Conservation (phyloP, 1,140 invertebrate genomes). For the Onthophagus taurus region DNA sequence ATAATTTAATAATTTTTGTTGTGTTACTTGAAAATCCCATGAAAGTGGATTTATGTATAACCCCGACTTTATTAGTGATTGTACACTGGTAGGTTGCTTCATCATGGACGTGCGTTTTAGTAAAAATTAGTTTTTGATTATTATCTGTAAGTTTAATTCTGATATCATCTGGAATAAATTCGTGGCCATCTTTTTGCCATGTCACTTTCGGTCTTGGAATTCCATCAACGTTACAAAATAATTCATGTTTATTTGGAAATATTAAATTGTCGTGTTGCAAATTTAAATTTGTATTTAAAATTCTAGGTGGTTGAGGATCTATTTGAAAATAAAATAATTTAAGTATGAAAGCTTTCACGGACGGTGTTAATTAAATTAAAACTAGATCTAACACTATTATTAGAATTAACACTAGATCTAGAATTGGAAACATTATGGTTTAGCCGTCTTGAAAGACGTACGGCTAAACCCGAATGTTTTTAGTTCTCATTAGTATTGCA, state of each 20-base stretch:
- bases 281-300: too few species aligned
- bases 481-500: too few species aligned
- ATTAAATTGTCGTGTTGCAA: background rate
- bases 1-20: background rate
- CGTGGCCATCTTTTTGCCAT: constrained; percentile 2
- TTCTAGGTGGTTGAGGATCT: too few species aligned
- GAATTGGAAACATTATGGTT: too few species aligned
- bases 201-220: constrained; percentile 1
- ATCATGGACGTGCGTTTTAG: background rate
- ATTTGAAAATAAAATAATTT: too few species aligned
- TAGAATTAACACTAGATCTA: too few species aligned
- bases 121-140: constrained; percentile 3
- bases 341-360: too few species aligned
- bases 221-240: background rate
- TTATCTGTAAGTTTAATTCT: constrained; percentile 1
- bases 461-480: too few species aligned
- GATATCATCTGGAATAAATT: constrained; percentile 1
- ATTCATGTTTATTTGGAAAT: background rate
- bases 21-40: constrained; percentile 3
- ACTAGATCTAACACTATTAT: too few species aligned
- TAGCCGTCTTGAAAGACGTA: too few species aligned
- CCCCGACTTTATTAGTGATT: background rate
- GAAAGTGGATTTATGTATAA: background rate
- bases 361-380: too few species aligned
- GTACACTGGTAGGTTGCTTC: background rate